phyloP scores from a whole-genome alignment of 2,113 vertebrate genomes.

The Dendrocopos noguchii region DNA sequence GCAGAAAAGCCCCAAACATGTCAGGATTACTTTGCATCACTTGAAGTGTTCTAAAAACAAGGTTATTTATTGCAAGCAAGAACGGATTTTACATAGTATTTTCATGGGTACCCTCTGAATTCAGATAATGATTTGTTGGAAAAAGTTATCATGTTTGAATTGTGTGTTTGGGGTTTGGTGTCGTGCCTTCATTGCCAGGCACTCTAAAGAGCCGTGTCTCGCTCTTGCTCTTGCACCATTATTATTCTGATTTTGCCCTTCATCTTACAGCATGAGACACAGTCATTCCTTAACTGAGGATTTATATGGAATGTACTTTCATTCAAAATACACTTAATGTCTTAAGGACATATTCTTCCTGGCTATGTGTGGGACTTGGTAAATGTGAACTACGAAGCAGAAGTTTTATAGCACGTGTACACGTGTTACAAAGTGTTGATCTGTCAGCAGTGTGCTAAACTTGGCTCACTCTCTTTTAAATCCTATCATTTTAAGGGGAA shows the following conservation, averaged over 20 bases:
- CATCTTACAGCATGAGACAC: not conserved
- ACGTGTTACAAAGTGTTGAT: conserved; percentile 7
- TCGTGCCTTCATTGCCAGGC: not conserved
- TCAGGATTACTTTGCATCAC: not conserved
- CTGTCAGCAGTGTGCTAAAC: not conserved
- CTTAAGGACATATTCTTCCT: not conserved
- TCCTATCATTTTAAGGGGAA: not conserved
- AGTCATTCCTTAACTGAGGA: not conserved
- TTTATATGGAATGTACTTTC: not conserved
- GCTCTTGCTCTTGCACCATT: not conserved
- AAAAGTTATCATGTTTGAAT: not conserved
- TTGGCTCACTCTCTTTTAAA: not conserved
- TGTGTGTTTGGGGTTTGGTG: not conserved
- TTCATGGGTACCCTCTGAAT: not conserved
- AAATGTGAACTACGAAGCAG: not conserved
- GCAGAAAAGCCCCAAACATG: not conserved
- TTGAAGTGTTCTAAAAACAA: not conserved
- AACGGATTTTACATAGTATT: not conserved
- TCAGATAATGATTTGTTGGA: not conserved
- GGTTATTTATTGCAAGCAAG: not conserved
- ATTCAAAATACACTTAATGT: not conserved
- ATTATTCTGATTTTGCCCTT: not conserved
- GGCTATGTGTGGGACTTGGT: not conserved
- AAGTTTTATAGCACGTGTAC: not conserved
- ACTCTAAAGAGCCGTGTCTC: not conserved